A percentile compares a stretch with the other conserved stretches of the same genome.
phyloP scores from a whole-genome alignment of 2,888 invertebrate genomes.

The Lochmaea capreae region DNA sequence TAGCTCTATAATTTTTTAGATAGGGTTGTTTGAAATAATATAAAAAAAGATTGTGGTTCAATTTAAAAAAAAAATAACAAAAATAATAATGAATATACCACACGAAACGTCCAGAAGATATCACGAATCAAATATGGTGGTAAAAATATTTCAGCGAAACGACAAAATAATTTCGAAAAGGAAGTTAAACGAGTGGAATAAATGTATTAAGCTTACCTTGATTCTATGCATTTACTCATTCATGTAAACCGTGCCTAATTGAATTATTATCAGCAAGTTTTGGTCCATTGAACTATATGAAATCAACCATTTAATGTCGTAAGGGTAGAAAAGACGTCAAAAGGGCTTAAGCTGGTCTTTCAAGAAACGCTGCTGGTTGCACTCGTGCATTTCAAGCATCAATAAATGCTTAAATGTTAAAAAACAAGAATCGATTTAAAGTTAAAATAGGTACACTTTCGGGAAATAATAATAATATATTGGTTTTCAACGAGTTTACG shows the following conservation, averaged over 20 bases:
- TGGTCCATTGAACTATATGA: constrained; percentile 32
- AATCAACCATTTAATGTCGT: constrained; percentile 37
- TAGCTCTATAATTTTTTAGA: too few relatives aligned
- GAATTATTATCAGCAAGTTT: constrained; percentile 36
- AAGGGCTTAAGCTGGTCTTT: constrained; percentile 7
- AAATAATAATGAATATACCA: too few relatives aligned
- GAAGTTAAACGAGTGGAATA: constrained; percentile 21
- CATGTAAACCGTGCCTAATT: constrained; percentile 37
- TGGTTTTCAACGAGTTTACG: too few relatives aligned
- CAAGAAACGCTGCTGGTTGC: not conserved
- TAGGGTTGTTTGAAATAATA: too few relatives aligned
- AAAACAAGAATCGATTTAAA: not conserved
- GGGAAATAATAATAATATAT: not conserved
- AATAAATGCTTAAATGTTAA: not conserved
- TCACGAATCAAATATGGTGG: not conserved
- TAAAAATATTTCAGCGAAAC: not conserved
- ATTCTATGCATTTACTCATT: constrained; percentile 34
- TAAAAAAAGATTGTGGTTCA: too few relatives aligned
- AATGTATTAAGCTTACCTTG: constrained; percentile 33
- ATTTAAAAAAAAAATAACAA: too few relatives aligned
- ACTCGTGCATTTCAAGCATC: constrained; percentile 16
- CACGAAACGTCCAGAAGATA: not conserved
- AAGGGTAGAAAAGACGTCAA: constrained; percentile 20
- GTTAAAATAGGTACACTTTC: not conserved
- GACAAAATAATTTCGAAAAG: not conserved